Conservation (phyloP, 2,797 vertebrate genomes). For the Sebastes kiyomatsui region DNA sequence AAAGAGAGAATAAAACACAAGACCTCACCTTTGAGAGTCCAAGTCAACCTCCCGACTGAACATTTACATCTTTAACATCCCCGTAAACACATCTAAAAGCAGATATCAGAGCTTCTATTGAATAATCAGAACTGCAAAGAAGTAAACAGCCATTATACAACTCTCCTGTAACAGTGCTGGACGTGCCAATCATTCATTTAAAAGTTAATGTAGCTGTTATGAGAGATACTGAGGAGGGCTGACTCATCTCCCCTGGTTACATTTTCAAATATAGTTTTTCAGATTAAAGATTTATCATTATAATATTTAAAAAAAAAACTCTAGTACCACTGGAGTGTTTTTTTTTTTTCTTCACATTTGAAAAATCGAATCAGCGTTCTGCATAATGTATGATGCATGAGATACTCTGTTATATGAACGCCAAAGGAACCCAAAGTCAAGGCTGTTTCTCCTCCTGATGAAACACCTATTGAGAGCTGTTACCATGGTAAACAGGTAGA, state of each 20-base stretch:
- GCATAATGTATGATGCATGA: not conserved
- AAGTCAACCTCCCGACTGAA: not conserved
- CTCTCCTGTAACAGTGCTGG: not conserved
- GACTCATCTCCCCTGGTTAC: not conserved
- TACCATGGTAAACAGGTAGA: constrained; percentile 22
- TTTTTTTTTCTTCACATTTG: not conserved
- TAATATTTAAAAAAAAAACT: not conserved
- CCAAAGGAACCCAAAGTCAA: not conserved
- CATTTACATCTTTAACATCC: not conserved
- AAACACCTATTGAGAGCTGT: not conserved
- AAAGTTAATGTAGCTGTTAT: not conserved
- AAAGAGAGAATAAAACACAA: not conserved
- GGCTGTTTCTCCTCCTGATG: not conserved
- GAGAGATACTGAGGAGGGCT: not conserved
- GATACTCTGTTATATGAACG: not conserved
- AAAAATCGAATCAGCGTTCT: not conserved
- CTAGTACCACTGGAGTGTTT: too few species aligned
- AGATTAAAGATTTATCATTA: too few species aligned
- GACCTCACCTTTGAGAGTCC: not conserved
- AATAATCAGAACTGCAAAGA: not conserved
- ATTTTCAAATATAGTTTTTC: not conserved
- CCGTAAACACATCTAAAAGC: not conserved
- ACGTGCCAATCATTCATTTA: not conserved
- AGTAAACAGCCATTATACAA: constrained; percentile 1
- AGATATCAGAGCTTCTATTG: not conserved